phyloP scores from a whole-genome alignment of 2,797 vertebrate species.

The Poeciliopsis paucimaculata region DNA sequence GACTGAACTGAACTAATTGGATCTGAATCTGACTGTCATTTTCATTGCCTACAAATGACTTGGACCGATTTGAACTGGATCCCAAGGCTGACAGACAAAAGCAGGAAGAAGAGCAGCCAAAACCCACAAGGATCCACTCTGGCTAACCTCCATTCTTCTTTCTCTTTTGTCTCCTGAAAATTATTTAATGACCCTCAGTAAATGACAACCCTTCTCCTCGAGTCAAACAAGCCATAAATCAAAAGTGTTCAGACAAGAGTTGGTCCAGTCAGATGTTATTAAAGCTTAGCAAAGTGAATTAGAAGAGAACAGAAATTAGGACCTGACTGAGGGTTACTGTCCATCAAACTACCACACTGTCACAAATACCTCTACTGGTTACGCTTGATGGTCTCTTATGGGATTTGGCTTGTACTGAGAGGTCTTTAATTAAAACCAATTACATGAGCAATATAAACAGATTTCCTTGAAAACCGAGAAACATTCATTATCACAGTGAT shows the following conservation, averaged over 20 bases:
- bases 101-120: conserved; percentile 20
- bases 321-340: conserved; percentile 13
- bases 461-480: conserved; percentile 2
- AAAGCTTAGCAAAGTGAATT: conserved; percentile 31
- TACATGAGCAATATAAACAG: neutral
- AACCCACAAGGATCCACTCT: conserved; percentile 23
- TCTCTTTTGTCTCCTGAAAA: conserved; percentile 1
- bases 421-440: conserved; percentile 15
- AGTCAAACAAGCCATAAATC: conserved; percentile 14
- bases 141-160: neutral
- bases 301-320: conserved; percentile 38
- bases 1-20: neutral
- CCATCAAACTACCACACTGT: conserved; percentile 31
- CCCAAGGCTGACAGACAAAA: conserved; percentile 20
- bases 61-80: neutral
- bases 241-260: conserved; percentile 11
- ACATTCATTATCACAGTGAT: neutral
- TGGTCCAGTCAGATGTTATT: conserved; percentile 29
- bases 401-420: neutral
- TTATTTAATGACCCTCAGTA: conserved; percentile 8
- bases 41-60: neutral
- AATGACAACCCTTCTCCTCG: conserved; percentile 24
- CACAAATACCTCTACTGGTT: conserved; percentile 18
- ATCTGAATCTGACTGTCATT: neutral
- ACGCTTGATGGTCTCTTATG: conserved; percentile 3